A percentile compares a stretch with the other conserved stretches of the same genome.
phyloP scores from a whole-genome alignment of 2,888 invertebrate species.

The Ornithoptera alexandrae region DNA sequence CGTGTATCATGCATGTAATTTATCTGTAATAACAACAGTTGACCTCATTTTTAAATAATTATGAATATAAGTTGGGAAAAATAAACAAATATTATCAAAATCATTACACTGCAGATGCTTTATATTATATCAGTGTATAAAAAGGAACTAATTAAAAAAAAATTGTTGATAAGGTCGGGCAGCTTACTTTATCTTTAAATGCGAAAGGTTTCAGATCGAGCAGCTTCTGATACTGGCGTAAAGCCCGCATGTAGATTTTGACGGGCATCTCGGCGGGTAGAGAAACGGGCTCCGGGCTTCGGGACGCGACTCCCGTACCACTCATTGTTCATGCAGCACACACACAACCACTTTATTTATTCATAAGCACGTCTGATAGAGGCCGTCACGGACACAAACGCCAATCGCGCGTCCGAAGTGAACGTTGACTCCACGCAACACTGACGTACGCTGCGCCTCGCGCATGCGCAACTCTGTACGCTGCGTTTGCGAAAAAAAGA shows the following conservation, averaged over 20 bases:
- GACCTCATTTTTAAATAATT: conserved; percentile 10
- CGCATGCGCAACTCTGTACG: conserved; percentile 63
- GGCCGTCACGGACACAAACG: conserved; percentile 53
- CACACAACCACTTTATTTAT: conserved; percentile 56
- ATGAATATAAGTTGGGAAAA: not conserved
- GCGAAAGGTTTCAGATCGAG: conserved; percentile 78
- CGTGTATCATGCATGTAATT: conserved; percentile 9
- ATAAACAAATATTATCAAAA: not conserved
- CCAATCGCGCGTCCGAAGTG: conserved; percentile 77
- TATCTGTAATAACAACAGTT: conserved; percentile 11
- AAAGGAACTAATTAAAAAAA: not conserved
- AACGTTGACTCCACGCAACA: conserved; percentile 72
- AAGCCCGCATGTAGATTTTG: conserved; percentile 79
- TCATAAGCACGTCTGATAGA: conserved; percentile 52
- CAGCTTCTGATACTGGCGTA: conserved; percentile 82
- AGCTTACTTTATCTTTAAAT: conserved; percentile 75
- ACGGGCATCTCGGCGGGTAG: conserved; percentile 65
- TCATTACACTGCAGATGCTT: not conserved
- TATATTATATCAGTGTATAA: not conserved
- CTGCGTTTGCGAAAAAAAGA: conserved; percentile 64
- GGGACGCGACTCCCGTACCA: conserved; percentile 67
- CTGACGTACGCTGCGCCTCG: conserved; percentile 63
- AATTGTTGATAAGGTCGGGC: not conserved
- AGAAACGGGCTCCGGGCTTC: conserved; percentile 52
- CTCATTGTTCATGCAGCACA: conserved; percentile 56